These are phyloP conservation scores for Apotomis betuletana DNA, from an alignment of 2,888 invertebrate species.

Conservation along the genomic window DNA sequence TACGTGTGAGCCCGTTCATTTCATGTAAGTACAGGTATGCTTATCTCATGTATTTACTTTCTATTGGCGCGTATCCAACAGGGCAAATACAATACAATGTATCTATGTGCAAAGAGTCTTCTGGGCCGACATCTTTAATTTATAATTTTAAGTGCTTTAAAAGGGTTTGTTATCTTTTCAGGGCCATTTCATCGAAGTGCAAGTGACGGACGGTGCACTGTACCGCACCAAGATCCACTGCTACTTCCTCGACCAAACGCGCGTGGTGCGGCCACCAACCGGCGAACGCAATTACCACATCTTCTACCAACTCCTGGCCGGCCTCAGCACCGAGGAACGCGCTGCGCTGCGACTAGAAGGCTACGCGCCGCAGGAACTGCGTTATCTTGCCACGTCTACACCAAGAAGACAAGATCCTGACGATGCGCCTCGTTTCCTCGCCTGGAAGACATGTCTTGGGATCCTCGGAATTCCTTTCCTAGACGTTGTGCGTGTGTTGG, in stretches of 20 bases:
- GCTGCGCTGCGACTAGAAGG: conserved; percentile 94
- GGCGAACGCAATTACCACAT: conserved; percentile 98
- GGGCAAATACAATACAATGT: too few relatives aligned
- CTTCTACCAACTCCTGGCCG: conserved; percentile 97
- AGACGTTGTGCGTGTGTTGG: conserved; percentile 95
- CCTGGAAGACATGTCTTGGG: conserved; percentile 96
- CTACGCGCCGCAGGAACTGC: conserved; percentile 90
- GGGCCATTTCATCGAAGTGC: conserved; percentile 98
- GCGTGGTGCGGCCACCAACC: conserved; percentile 92
- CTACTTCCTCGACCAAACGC: conserved; percentile 96
- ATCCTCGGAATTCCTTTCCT: conserved; percentile 96
- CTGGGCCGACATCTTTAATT: too few relatives aligned
- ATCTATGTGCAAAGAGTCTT: too few relatives aligned
- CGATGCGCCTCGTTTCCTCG: conserved; percentile 86
- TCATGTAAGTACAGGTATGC: too few relatives aligned
- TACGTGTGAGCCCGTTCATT: too few relatives aligned
- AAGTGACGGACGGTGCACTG: conserved; percentile 96
- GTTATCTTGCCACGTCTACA: conserved; percentile 88
- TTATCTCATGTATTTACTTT: too few relatives aligned
- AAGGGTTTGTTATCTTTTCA: conserved; percentile 56
- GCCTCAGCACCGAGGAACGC: conserved; percentile 93
- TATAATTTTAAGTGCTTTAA: too few relatives aligned
- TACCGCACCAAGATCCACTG: conserved; percentile 98
- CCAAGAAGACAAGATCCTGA: conserved; percentile 79
- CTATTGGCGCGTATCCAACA: too few relatives aligned